phyloP scores from a whole-genome alignment of 2,113 vertebrate genomes.

The Sylvilagus bachmani region DNA sequence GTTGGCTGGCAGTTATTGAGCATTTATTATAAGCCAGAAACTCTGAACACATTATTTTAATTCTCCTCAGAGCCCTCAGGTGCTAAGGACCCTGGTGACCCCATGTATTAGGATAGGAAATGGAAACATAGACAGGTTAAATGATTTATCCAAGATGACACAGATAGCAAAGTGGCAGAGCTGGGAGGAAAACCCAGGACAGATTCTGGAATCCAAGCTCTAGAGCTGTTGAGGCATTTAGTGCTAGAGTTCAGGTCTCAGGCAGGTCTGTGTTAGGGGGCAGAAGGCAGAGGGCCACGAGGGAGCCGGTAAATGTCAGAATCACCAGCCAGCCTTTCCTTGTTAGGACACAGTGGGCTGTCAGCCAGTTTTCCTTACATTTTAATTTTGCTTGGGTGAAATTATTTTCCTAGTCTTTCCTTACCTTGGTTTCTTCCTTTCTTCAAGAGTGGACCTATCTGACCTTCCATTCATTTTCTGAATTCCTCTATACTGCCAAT shows the following conservation, averaged over 20 bases:
- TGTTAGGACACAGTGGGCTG: background rate
- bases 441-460: background rate
- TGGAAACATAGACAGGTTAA: background rate
- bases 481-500: background rate
- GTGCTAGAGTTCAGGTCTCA: background rate
- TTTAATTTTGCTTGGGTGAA: background rate
- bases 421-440: background rate
- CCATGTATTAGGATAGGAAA: constrained; percentile 50
- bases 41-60: constrained; percentile 4
- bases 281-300: too few species aligned
- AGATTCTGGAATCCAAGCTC: background rate
- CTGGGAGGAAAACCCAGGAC: background rate
- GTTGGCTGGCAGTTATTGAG: background rate
- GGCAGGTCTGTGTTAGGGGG: background rate
- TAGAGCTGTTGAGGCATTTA: background rate
- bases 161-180: background rate
- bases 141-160: constrained; percentile 5
- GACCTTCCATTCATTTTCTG: background rate
- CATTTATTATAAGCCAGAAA: constrained; percentile 5
- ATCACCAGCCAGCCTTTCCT: background rate
- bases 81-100: constrained; percentile 3
- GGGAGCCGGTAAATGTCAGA: background rate
- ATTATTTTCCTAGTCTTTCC: background rate
- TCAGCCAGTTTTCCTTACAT: background rate
- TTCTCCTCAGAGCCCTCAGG: background rate